phyloP scores from a whole-genome alignment of 2,797 vertebrate genomes.

The Harpagifer antarcticus region DNA sequence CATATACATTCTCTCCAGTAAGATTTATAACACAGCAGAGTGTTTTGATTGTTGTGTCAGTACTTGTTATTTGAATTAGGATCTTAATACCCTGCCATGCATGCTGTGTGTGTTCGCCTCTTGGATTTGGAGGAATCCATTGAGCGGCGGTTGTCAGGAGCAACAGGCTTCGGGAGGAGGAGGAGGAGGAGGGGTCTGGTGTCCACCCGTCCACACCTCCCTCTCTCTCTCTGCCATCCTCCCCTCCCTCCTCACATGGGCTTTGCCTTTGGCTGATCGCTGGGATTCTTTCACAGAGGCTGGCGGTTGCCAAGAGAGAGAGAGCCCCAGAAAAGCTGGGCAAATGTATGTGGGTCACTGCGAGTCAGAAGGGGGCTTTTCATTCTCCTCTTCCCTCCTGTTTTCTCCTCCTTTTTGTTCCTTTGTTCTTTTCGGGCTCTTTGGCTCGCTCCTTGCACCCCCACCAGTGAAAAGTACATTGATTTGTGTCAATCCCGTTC shows the following conservation, averaged over 20 bases:
- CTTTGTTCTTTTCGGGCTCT: constrained; percentile 70
- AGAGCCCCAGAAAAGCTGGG: constrained; percentile 81
- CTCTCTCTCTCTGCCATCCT: constrained; percentile 40
- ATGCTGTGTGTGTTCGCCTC: constrained; percentile 39
- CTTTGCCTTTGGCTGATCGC: constrained; percentile 86
- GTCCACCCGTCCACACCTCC: constrained; percentile 61
- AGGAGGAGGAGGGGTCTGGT: constrained; percentile 44
- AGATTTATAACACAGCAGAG: not conserved
- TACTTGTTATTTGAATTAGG: not conserved
- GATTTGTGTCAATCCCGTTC: constrained; percentile 80
- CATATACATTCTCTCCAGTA: not conserved
- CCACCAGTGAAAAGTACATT: constrained; percentile 84
- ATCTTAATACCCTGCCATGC: constrained; percentile 1
- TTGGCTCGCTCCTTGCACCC: constrained; percentile 68
- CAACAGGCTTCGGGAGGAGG: constrained; percentile 71
- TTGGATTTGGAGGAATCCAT: constrained; percentile 74
- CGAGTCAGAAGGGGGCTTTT: constrained; percentile 83
- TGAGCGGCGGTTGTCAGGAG: constrained; percentile 74
- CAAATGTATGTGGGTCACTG: constrained; percentile 83
- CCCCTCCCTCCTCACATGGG: constrained; percentile 61
- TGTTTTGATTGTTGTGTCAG: not conserved
- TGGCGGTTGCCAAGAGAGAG: constrained; percentile 86
- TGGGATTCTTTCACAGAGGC: constrained; percentile 87
- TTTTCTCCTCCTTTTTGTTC: constrained; percentile 68
- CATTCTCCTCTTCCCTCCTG: constrained; percentile 72